Conservation (phyloP, 1,140 invertebrate species). For the Pantala flavescens region DNA sequence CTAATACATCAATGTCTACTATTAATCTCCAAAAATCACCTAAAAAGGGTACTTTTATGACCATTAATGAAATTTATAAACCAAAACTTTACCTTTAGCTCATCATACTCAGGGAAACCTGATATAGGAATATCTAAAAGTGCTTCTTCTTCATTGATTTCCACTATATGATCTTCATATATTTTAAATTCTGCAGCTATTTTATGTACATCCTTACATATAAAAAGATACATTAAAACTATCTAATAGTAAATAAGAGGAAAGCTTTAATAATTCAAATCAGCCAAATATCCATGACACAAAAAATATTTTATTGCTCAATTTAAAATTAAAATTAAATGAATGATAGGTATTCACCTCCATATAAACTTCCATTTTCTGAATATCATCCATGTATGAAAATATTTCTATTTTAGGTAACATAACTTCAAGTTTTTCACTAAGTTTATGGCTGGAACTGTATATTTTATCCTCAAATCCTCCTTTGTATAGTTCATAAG, state of each 20-base stretch:
- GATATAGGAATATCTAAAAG: conserved; percentile 70
- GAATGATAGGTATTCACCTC: neutral
- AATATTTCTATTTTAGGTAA: neutral
- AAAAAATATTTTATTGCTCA: no score
- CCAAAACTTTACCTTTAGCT: conserved; percentile 52
- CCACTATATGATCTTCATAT: conserved; percentile 58
- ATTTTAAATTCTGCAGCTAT: conserved; percentile 62
- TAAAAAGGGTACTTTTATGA: no score
- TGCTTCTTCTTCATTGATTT: conserved; percentile 83
- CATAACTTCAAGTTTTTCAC: neutral
- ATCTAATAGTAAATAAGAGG: no score
- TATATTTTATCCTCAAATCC: neutral
- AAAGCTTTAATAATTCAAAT: no score
- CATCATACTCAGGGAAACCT: conserved; percentile 60
- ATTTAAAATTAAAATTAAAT: neutral
- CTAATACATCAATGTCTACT: no score
- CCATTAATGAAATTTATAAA: no score
- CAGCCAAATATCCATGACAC: no score
- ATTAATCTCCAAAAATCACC: no score
- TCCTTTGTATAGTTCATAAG: neutral
- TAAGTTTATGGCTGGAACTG: neutral
- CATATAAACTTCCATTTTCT: neutral
- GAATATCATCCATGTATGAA: neutral
- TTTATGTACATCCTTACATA: conserved; percentile 46
- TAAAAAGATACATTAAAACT: neutral